Percentiles rank a stretch among this genome's conserved stretches.
Conservation (phyloP, 2,113 vertebrate genomes). For the Perccottus glenii region DNA sequence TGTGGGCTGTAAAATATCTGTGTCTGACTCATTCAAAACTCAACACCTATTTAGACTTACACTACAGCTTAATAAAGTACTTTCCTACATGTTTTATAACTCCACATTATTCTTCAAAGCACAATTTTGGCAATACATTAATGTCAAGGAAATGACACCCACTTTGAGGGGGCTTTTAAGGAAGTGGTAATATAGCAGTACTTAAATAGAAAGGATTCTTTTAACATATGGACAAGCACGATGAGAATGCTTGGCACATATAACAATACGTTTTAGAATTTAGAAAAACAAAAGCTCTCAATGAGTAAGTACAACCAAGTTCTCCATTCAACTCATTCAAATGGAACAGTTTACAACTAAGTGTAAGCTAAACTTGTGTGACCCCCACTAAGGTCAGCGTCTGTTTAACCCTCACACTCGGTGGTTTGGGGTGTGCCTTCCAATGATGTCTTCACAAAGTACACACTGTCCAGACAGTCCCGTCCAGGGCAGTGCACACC, state of each 20-base stretch:
- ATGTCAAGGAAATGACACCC: not conserved
- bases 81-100: no score
- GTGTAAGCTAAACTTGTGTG: not conserved
- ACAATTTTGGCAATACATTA: not conserved
- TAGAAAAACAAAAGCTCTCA: no score
- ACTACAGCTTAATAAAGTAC: no score
- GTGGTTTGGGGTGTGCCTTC: constrained; percentile 55
- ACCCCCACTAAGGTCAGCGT: not conserved
- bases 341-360: constrained; percentile 1
- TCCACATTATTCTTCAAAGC: not conserved
- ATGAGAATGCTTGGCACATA: no score
- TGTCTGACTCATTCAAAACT: constrained; percentile 44
- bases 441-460: constrained; percentile 76
- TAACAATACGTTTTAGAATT: no score
- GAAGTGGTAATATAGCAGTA: not conserved
- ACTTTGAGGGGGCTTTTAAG: not conserved
- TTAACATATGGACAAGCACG: no score
- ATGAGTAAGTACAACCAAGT: no score
- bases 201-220: no score
- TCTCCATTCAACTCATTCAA: not conserved
- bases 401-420: constrained; percentile 38
- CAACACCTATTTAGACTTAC: no score
- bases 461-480: constrained; percentile 69
- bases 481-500: constrained; percentile 38
- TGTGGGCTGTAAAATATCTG: constrained; percentile 69